Evolutionary conservation across 2,888 invertebrate genomes (phyloP), one percentile per base, ranked within the genome.

Genomic region (Arctia plantaginis): DNA sequence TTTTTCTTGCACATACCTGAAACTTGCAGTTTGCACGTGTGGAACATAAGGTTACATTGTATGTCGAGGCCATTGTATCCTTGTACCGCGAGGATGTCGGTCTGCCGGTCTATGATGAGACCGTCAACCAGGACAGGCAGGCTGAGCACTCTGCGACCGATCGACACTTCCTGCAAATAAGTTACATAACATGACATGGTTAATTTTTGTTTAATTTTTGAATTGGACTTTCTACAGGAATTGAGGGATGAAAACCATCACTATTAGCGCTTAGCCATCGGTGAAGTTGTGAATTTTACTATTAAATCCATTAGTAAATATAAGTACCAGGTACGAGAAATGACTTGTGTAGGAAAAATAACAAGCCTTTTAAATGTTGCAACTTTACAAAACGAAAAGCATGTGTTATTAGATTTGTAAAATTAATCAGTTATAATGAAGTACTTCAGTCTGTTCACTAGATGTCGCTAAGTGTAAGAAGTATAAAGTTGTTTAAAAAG

Each of bases 21-120:
- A 7, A 96, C 93, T 51, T 93, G 90, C 23, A 96, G 82, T 76
- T 92, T 93, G 87, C 96, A 96, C 0, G 94, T 95, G n/a, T 91
- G 90, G 90, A 94, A 95, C 35, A 93, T 79, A 39, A 94, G 86
- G 78, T 94, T 93, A 86, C 96, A 96, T 74, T 92, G 90, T 73
- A 96, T 90, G 1, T 90, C 87, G 12, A 96, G 82, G 0, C 95
- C 96, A 71, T 86, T 86, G 65, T 87, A 77, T 13, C 93, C 91
- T 64, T 90, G 88, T 23, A 95, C 86, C 0, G 86, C 81, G 10
- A 96, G 86, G 0, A 85, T 82, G 84, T 96, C 94, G 0, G 90
- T 89, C 73, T 93, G 93, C 77, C 96, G 85, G 84, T 94, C 93
- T 18, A 96, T 82, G 0, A 92, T 81, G 62, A 93, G 88, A 7